Conservation (phyloP, 2,888 invertebrate genomes). For the Sphaerolaimus hirsutus region DNA sequence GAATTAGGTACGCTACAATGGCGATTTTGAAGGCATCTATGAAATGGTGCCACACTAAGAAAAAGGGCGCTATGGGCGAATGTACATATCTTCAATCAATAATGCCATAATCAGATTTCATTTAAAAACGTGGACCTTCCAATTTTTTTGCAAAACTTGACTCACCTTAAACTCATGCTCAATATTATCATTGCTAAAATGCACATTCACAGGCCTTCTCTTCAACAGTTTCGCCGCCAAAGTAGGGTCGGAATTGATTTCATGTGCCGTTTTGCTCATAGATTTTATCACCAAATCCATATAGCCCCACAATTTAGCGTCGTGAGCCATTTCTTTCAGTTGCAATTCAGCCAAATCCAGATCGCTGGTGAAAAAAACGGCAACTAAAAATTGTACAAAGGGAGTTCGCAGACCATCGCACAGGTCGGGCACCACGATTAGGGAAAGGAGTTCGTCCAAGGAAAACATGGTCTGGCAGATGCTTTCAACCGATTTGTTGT, state of each 20-base stretch:
- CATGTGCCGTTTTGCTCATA: background rate
- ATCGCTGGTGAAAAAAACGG: slow-evolving; percentile 23
- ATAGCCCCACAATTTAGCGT: slow-evolving; percentile 2
- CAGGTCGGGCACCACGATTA: slow-evolving; percentile 20
- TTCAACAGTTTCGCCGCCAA: background rate
- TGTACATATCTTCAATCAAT: no score
- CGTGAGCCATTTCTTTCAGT: slow-evolving; percentile 1
- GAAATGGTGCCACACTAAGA: no score
- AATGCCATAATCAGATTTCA: no score
- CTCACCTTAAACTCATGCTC: background rate
- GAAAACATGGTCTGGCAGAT: slow-evolving; percentile 28
- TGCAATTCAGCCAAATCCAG: slow-evolving; percentile 12
- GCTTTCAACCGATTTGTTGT: slow-evolving; percentile 26
- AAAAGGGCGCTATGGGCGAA: no score
- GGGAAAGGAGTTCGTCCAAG: slow-evolving; percentile 21
- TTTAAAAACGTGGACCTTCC: no score
- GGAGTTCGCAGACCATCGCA: slow-evolving; percentile 24
- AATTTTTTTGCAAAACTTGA: no score
- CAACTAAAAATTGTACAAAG: slow-evolving; percentile 25
- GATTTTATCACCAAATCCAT: background rate
- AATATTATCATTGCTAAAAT: background rate
- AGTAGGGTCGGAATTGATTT: background rate
- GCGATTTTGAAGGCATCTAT: no score
- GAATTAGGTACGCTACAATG: no score
- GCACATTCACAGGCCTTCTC: background rate